These are phyloP conservation scores for Limnephilus lunatus DNA, from an alignment of 2,888 invertebrate species.

Conservation along the genomic window DNA sequence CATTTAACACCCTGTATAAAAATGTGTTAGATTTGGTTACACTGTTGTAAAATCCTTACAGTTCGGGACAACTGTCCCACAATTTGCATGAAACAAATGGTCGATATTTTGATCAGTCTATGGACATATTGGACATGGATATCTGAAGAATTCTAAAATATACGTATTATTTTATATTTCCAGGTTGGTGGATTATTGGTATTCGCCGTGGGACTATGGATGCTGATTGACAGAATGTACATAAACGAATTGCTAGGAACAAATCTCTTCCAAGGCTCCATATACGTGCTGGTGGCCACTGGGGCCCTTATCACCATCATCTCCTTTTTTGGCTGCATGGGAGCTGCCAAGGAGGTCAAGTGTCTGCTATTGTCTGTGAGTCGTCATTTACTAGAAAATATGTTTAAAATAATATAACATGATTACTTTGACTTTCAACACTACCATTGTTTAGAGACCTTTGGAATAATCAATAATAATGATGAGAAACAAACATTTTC, in stretches of 20 bases:
- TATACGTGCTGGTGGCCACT: conserved; percentile 89
- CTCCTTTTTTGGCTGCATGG: conserved; percentile 94
- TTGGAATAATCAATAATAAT: background rate
- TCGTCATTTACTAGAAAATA: conserved; percentile 62
- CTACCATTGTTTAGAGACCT: background rate
- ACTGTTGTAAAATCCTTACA: too few species aligned
- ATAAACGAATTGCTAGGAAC: conserved; percentile 91
- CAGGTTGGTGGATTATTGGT: conserved; percentile 89
- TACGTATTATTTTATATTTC: conserved; percentile 66
- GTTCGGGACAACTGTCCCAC: too few species aligned
- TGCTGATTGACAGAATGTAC: conserved; percentile 89
- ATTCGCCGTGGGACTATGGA: conserved; percentile 90
- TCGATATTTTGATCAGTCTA: too few species aligned
- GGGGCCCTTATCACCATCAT: conserved; percentile 89
- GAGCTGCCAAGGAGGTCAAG: conserved; percentile 95
- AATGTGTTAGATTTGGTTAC: too few species aligned
- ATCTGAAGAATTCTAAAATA: background rate
- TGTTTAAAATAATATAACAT: background rate
- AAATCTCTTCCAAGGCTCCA: conserved; percentile 91
- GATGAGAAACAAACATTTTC: background rate
- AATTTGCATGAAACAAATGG: too few species aligned
- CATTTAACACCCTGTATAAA: too few species aligned
- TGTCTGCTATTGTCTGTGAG: conserved; percentile 94
- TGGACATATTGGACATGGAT: too few species aligned
- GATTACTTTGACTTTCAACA: background rate